Conservation (phyloP, 2,797 vertebrate species). For the Crocodylus rhombifer region DNA sequence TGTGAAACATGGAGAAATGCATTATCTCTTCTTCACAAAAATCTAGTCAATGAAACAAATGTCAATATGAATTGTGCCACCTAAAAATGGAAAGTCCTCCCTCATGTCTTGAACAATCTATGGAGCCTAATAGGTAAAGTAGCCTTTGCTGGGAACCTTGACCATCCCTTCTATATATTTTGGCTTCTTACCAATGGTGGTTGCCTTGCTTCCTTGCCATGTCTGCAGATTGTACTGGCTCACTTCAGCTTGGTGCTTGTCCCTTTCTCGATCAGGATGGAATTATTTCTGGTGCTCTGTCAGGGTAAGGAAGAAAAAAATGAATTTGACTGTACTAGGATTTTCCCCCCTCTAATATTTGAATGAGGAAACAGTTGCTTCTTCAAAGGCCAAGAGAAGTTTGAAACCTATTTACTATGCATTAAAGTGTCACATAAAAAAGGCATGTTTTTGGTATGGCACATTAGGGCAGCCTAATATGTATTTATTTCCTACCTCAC, state of each 20-base stretch:
- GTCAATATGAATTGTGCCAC: background rate
- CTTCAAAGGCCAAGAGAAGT: background rate
- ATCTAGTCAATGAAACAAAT: background rate
- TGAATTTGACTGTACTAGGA: background rate
- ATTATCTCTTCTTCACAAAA: background rate
- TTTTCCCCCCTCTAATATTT: fast-evolving
- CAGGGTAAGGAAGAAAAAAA: background rate
- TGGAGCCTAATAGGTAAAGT: background rate
- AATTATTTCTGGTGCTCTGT: fast-evolving
- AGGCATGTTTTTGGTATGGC: too few relatives aligned
- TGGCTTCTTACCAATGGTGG: background rate
- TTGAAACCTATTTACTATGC: too few relatives aligned
- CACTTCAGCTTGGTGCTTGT: background rate
- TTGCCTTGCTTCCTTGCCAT: background rate
- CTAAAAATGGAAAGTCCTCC: fast-evolving
- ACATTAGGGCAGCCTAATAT: too few relatives aligned
- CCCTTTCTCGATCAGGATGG: fast-evolving
- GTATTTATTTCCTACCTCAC: too few relatives aligned
- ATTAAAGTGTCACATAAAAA: too few relatives aligned
- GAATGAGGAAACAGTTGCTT: background rate
- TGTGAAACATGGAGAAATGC: too few relatives aligned
- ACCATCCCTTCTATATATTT: background rate
- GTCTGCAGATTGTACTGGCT: background rate
- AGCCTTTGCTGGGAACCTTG: fast-evolving
- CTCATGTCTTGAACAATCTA: background rate